Evolutionary conservation across 2,888 invertebrate species (phyloP).

Genomic region (Onthophagus sagittarius): DNA sequence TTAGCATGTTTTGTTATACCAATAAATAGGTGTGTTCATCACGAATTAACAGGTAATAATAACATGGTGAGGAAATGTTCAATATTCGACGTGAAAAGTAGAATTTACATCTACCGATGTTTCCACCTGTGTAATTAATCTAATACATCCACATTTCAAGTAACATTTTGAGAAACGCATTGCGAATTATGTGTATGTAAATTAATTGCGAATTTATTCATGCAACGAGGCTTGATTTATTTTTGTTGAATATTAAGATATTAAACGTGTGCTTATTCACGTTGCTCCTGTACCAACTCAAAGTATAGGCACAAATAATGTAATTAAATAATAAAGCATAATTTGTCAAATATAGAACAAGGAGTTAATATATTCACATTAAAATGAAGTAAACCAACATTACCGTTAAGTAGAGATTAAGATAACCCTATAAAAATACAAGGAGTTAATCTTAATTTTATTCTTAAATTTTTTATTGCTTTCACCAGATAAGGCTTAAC

Average conservation of each 20-base stretch:
- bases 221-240: slow-evolving; percentile 4
- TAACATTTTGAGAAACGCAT: not conserved
- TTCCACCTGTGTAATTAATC: not conserved
- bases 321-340: not conserved
- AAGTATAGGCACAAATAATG: not conserved
- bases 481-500: not conserved
- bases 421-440: not conserved
- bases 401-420: not conserved
- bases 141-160: not conserved
- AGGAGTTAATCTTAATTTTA: not conserved
- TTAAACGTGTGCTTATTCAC: slow-evolving; percentile 19
- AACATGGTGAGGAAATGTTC: not conserved
- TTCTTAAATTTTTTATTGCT: not conserved
- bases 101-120: not conserved
- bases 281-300: not conserved
- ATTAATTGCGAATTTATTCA: slow-evolving; percentile 15
- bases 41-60: not conserved
- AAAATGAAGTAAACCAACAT: not conserved
- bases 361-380: not conserved
- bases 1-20: not conserved
- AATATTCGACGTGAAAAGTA: not conserved
- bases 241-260: slow-evolving; percentile 18
- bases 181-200: not conserved
- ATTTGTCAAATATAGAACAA: not conserved
- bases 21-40: not conserved